These are phyloP conservation scores for Geococcyx californianus DNA, from an alignment of 2,113 vertebrate species.

Conservation along the genomic window DNA sequence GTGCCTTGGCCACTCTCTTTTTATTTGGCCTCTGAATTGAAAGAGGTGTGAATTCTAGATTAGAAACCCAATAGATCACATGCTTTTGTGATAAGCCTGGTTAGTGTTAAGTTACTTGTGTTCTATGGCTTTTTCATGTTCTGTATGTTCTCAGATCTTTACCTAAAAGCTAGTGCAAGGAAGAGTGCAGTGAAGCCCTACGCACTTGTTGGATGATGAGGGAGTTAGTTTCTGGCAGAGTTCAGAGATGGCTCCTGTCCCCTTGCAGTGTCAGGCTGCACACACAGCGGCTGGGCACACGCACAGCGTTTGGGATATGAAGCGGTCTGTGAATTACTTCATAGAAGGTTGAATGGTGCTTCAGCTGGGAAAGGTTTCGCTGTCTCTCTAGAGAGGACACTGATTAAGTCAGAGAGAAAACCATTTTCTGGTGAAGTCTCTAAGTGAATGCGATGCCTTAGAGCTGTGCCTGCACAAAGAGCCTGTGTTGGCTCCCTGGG, in stretches of 20 bases:
- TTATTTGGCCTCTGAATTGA: not conserved
- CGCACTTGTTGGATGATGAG: fast-evolving
- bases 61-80: not conserved
- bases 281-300: fast-evolving
- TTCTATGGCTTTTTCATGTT: not conserved
- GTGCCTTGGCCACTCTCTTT: not conserved
- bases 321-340: not conserved
- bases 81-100: not conserved
- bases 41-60: not conserved
- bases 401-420: not conserved
- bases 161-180: not conserved
- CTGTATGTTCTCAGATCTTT: not conserved
- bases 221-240: not conserved
- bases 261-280: fast-evolving
- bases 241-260: not conserved
- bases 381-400: not conserved
- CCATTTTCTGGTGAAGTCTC: not conserved
- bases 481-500: not conserved
- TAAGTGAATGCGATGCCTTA: not conserved
- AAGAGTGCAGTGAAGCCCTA: not conserved
- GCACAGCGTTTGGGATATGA: not conserved
- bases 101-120: not conserved
- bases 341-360: not conserved
- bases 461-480: not conserved
- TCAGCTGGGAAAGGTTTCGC: not conserved